Conservation (phyloP, 2,797 vertebrate genomes). For the Bovichtus variegatus region DNA sequence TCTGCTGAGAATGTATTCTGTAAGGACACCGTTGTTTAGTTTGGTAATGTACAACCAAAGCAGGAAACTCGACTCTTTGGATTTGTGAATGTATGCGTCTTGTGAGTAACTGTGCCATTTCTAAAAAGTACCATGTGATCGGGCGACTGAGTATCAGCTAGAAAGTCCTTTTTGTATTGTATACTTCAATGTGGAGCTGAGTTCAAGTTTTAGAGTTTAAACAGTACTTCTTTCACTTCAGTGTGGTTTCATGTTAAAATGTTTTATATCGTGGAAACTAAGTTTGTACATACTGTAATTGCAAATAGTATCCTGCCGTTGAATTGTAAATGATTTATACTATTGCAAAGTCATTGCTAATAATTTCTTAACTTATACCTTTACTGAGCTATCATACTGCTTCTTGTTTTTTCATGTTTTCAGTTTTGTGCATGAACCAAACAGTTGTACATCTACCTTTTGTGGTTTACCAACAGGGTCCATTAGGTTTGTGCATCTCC, state of each 20-base stretch:
- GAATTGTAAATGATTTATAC: constrained; percentile 71
- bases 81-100: constrained; percentile 75
- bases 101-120: constrained; percentile 69
- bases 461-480: constrained; percentile 13
- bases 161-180: constrained; percentile 59
- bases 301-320: constrained; percentile 63
- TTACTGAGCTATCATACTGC: constrained; percentile 17
- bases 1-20: constrained; percentile 75
- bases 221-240: constrained; percentile 48
- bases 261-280: constrained; percentile 74
- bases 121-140: constrained; percentile 45
- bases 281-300: constrained; percentile 77
- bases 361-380: constrained; percentile 46
- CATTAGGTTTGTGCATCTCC: constrained; percentile 25
- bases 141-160: constrained; percentile 52
- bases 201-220: constrained; percentile 48
- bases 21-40: constrained; percentile 56
- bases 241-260: constrained; percentile 65
- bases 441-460: constrained; percentile 17
- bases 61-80: constrained; percentile 50
- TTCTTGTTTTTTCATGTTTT: constrained; percentile 42
- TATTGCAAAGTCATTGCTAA: constrained; percentile 48
- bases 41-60: constrained; percentile 58
- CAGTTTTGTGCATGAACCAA: constrained; percentile 52
- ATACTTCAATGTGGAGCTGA: constrained; percentile 50